Evolutionary conservation across 2,797 vertebrate genomes (phyloP).

Genomic region (Phrynocephalus guinanensis): DNA sequence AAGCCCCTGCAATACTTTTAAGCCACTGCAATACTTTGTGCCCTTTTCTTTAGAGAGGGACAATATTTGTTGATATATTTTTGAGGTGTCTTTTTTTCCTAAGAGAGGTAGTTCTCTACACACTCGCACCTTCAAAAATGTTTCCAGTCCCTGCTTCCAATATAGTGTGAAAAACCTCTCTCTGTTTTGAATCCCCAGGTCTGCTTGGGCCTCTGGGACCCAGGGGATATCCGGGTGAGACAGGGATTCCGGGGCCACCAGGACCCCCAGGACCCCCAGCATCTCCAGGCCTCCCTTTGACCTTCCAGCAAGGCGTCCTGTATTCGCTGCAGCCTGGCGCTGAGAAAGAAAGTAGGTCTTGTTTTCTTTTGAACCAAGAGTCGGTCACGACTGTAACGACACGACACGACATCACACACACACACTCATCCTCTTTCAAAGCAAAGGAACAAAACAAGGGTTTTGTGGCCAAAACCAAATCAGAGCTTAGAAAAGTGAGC

Average conservation of each 20-base stretch:
- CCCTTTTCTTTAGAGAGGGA: no score
- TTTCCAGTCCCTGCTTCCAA: background rate
- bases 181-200: slow-evolving; percentile 74
- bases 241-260: slow-evolving; percentile 80
- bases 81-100: no score
- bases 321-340: slow-evolving; percentile 82
- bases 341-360: slow-evolving; percentile 82
- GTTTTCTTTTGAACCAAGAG: background rate
- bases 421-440: no score
- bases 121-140: no score
- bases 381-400: no score
- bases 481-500: no score
- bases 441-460: no score
- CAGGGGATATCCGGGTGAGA: slow-evolving; percentile 84
- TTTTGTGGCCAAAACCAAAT: no score
- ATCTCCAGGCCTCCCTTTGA: slow-evolving; percentile 71
- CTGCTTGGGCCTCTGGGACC: slow-evolving; percentile 84
- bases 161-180: slow-evolving; percentile 27
- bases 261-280: slow-evolving; percentile 87
- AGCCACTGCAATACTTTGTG: no score
- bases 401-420: no score
- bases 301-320: slow-evolving; percentile 82
- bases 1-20: background rate
- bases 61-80: no score
- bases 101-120: no score